Evolutionary conservation across 2,113 vertebrate species (phyloP).

Genomic region (Nothobranchius kuhntae): DNA sequence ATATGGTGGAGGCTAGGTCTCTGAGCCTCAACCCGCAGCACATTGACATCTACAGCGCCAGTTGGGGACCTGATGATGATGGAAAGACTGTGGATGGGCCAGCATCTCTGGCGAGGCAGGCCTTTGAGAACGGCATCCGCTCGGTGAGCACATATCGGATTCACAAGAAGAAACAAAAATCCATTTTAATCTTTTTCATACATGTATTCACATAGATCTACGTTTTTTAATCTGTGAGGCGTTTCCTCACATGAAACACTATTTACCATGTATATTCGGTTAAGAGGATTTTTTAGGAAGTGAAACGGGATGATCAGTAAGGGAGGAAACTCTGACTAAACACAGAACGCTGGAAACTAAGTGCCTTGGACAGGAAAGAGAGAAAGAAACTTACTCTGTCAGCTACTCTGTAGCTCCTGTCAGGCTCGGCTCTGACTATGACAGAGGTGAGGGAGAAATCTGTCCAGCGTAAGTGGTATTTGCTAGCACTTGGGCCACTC

Average conservation of each 20-base stretch:
- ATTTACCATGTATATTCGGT: too few relatives aligned
- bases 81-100: constrained; percentile 98
- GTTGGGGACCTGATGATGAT: constrained; percentile 98
- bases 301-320: neutral
- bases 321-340: constrained; percentile 1
- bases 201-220: too few relatives aligned
- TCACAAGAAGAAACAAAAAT: neutral
- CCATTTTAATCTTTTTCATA: too few relatives aligned
- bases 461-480: constrained; percentile 16
- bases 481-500: neutral
- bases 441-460: constrained; percentile 46
- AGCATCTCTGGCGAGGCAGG: constrained; percentile 92
- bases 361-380: constrained; percentile 7
- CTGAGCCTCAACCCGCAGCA: constrained; percentile 95
- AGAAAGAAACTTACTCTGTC: neutral
- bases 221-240: too few relatives aligned
- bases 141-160: constrained; percentile 78
- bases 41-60: constrained; percentile 97
- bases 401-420: constrained; percentile 27
- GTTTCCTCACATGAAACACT: too few relatives aligned
- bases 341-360: neutral
- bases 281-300: constrained; percentile 11
- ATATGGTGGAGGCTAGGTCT: constrained; percentile 98
- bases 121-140: constrained; percentile 97
- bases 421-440: constrained; percentile 37